These are phyloP conservation scores for Caenorhabditis panamensis DNA, from an alignment of 2,888 invertebrate species.

Conservation along the genomic window DNA sequence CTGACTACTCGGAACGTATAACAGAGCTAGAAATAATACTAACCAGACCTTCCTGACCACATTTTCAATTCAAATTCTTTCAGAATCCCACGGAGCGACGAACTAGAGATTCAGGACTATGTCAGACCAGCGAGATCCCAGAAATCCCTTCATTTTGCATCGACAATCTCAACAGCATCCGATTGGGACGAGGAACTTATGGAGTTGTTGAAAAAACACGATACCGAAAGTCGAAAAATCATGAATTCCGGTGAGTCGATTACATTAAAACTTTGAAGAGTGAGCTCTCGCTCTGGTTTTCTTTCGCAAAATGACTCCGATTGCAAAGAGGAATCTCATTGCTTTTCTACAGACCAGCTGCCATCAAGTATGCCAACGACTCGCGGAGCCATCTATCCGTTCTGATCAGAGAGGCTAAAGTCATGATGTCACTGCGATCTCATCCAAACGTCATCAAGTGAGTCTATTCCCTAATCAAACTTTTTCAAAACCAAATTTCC, in stretches of 20 bases:
- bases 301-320: no score
- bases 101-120: constrained; percentile 50
- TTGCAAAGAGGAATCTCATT: no score
- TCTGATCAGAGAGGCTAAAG: constrained; percentile 61
- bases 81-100: constrained; percentile 18
- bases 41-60: background rate
- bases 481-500: constrained; percentile 5
- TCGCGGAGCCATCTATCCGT: constrained; percentile 19
- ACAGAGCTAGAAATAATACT: no score
- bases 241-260: constrained; percentile 30
- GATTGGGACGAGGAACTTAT: constrained; percentile 63
- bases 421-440: constrained; percentile 51
- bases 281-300: background rate
- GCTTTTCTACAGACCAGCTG: constrained; percentile 34
- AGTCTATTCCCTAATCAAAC: background rate
- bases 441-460: constrained; percentile 56
- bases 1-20: no score
- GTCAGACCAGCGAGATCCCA: constrained; percentile 40
- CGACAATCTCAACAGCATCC: constrained; percentile 55
- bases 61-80: background rate
- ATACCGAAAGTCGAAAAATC: constrained; percentile 44
- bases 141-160: constrained; percentile 38
- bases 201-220: constrained; percentile 60
- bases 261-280: background rate
- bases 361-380: constrained; percentile 53